Evolutionary conservation across 2,113 vertebrate genomes (phyloP), one percentile per base, ranked within the genome.

Genomic region (Pluvialis apricaria): DNA sequence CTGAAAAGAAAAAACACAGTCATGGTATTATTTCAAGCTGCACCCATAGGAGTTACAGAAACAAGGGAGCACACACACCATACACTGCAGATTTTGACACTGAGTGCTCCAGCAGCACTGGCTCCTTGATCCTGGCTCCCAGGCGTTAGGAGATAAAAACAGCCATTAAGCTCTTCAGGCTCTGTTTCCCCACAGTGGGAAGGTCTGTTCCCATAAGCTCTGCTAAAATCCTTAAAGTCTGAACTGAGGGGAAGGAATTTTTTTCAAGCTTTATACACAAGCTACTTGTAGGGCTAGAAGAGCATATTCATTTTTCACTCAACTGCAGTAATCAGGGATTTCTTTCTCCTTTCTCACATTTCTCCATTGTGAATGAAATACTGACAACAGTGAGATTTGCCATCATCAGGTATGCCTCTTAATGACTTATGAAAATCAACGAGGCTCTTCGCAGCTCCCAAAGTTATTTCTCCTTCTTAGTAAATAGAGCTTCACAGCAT

Each of bases 51-150:
- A 83, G 12, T 52, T 66, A 38, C 36, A 28, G 52, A 49, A 81
- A 40, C 5, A 38, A 55, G n/a, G 42, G 25, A 64, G n/a, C 32
- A 66, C 0, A 0, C 31, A 34, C 60, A 71, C 19, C 6, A 0
- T 1, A 21, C 25, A 3, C 66, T 45, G n/a, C 60, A 66, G 49
- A 70, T 42, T 26, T 13, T 40, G n/a, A 16, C 42, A 15, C 34
- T 28, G 38, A 75, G 25, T 32, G 12, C n/a, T 51, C 40, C 49
- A 34, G 40, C 49, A 73, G 45, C 36, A 19, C 31, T 44, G 36
- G 7, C 26, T 87, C 44, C 83, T 77, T 34, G 34, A n/a, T 68
- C 31, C 65, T 42, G 47, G 32, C 58, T 86, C 31, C 45, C 42
- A 47, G 57, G 17, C 0, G 0, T 9, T 24, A 54, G 40, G 13